These are phyloP conservation scores for Azemiops feae DNA, from an alignment of 2,113 vertebrate genomes.

Conservation along the genomic window DNA sequence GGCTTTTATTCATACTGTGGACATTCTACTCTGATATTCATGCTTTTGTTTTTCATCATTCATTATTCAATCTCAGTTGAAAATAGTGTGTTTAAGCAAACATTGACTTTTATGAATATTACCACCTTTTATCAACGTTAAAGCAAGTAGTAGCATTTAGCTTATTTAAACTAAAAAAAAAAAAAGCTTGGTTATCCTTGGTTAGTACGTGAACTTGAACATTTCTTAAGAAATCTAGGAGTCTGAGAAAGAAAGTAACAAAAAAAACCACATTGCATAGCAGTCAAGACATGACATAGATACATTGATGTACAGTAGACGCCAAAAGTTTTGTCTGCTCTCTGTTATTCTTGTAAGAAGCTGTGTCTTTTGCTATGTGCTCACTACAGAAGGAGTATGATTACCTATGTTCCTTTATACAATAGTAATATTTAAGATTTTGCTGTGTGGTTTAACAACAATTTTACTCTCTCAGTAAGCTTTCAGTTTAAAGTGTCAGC, in stretches of 20 bases:
- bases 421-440: not conserved
- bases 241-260: not conserved
- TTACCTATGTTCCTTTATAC: not conserved
- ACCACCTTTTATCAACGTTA: not conserved
- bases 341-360: not conserved
- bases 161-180: not conserved
- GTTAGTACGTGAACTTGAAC: not conserved
- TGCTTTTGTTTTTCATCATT: not conserved
- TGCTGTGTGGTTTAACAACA: not conserved
- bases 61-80: not conserved
- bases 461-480: not conserved
- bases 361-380: not conserved
- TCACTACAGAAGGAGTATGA: not conserved
- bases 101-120: not conserved
- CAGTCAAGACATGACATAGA: not conserved
- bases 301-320: not conserved
- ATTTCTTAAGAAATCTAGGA: not conserved
- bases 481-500: not conserved
- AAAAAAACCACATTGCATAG: not conserved
- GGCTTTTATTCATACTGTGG: not conserved
- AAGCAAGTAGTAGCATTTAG: not conserved
- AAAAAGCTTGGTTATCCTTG: not conserved
- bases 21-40: not conserved
- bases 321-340: not conserved
- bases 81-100: not conserved